Evolutionary conservation across 2,113 vertebrate genomes (phyloP).

Genomic region (Anolis carolinensis): DNA sequence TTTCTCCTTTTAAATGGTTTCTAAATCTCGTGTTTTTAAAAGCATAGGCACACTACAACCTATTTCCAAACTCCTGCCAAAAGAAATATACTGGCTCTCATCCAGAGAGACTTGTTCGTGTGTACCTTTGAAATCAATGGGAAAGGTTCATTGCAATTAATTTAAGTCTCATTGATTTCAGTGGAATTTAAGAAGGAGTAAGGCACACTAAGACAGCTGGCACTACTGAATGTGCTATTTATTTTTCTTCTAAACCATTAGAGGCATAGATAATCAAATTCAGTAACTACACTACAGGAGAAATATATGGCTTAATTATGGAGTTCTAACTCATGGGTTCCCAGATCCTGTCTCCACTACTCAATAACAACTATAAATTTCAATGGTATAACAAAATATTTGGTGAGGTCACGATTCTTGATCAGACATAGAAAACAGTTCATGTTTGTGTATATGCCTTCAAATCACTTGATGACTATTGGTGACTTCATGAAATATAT

Average conservation of each 20-base stretch:
- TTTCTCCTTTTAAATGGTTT: neutral
- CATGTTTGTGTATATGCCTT: too few species aligned
- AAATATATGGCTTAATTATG: constrained; percentile 18
- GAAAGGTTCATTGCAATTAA: constrained; percentile 24
- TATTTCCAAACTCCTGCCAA: neutral
- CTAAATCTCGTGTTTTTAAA: neutral
- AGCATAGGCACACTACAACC: neutral
- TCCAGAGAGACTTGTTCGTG: neutral
- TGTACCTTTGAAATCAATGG: constrained; percentile 3
- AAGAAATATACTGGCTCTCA: neutral
- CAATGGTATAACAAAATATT: neutral
- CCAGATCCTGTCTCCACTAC: neutral
- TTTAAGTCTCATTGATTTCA: constrained; percentile 24
- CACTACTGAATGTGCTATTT: neutral
- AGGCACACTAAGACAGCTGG: neutral
- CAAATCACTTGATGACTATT: too few species aligned
- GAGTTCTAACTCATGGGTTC: constrained; percentile 14
- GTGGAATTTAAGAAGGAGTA: constrained; percentile 1
- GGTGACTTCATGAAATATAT: too few species aligned
- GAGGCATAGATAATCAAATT: constrained; percentile 12
- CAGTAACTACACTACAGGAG: neutral
- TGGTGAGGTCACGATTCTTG: neutral
- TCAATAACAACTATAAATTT: neutral
- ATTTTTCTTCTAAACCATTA: constrained; percentile 23
- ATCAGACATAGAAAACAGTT: neutral